Conservation (phyloP, 2,888 invertebrate genomes). For the Carcina quercana region DNA sequence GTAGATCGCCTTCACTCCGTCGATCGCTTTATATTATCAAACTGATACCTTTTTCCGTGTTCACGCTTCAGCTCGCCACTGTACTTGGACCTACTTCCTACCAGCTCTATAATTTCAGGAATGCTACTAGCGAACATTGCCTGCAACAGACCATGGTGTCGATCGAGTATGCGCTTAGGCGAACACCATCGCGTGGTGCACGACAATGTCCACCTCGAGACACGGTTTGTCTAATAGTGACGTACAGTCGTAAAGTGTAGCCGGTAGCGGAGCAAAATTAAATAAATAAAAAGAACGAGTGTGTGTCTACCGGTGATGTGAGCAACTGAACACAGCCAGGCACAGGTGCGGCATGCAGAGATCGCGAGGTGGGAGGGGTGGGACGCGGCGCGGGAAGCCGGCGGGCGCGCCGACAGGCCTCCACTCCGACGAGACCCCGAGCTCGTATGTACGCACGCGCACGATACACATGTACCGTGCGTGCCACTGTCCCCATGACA, state of each 20-base stretch:
- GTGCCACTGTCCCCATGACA: conserved; percentile 38
- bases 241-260: conserved; percentile 57
- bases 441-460: conserved; percentile 21
- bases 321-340: conserved; percentile 75
- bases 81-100: conserved; percentile 99
- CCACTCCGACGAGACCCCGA: conserved; percentile 18
- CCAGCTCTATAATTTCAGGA: conserved; percentile 99
- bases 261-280: conserved; percentile 69
- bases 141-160: conserved; percentile 85
- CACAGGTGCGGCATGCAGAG: conserved; percentile 66
- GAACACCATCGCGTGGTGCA: conserved; percentile 70
- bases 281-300: conserved; percentile 39
- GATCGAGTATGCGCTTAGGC: conserved; percentile 54
- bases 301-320: conserved; percentile 73
- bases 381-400: conserved; percentile 49
- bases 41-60: conserved; percentile 97
- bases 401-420: conserved; percentile 19
- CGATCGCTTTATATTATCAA: conserved; percentile 59
- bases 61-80: conserved; percentile 99
- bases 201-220: conserved; percentile 69
- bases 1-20: conserved; percentile 64
- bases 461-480: too few species aligned
- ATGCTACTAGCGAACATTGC: conserved; percentile 99
- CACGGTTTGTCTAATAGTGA: conserved; percentile 62
- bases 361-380: conserved; percentile 64